A percentile compares a stretch with the other conserved stretches of the same genome.
Evolutionary conservation across 2,797 vertebrate species (phyloP).

Genomic region (Enteromius radiatus): DNA sequence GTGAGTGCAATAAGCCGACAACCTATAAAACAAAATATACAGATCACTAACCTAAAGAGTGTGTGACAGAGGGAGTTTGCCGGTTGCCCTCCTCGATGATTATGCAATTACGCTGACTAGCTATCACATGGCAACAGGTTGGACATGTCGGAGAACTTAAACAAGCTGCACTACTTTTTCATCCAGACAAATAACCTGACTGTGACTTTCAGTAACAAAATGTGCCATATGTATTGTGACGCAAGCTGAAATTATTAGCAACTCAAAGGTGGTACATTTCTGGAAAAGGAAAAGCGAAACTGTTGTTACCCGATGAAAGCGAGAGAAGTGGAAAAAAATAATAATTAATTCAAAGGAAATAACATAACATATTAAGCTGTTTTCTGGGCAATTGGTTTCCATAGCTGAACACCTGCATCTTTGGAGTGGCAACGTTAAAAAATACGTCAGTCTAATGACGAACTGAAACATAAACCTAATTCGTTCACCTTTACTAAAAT

Average conservation of each 20-base stretch:
- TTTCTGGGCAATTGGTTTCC: not conserved
- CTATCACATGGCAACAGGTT: slow-evolving; percentile 45
- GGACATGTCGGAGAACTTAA: slow-evolving; percentile 41
- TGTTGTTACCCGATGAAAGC: not conserved
- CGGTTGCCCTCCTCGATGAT: slow-evolving; percentile 16
- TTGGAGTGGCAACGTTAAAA: not conserved
- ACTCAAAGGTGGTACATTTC: slow-evolving; percentile 17
- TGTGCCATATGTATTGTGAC: slow-evolving; percentile 1
- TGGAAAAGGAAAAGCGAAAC: slow-evolving; percentile 45
- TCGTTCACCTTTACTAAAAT: not conserved
- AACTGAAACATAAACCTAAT: not conserved
- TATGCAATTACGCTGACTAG: slow-evolving; percentile 22
- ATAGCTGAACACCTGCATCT: not conserved
- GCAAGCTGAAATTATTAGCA: slow-evolving; percentile 7
- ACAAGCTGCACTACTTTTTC: slow-evolving; percentile 38
- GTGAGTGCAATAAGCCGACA: slow-evolving; percentile 55
- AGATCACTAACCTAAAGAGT: slow-evolving; percentile 3
- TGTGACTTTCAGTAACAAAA: slow-evolving; percentile 2
- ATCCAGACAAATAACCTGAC: slow-evolving; percentile 15
- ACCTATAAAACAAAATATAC: slow-evolving; percentile 7
- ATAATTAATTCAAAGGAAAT: not conserved
- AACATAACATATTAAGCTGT: not conserved
- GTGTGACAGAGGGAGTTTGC: slow-evolving; percentile 22
- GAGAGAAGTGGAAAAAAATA: slow-evolving; percentile 4
- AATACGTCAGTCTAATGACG: not conserved